These are phyloP conservation scores for Sthenelais limicola DNA, from an alignment of 2,888 invertebrate species.

Conservation along the genomic window DNA sequence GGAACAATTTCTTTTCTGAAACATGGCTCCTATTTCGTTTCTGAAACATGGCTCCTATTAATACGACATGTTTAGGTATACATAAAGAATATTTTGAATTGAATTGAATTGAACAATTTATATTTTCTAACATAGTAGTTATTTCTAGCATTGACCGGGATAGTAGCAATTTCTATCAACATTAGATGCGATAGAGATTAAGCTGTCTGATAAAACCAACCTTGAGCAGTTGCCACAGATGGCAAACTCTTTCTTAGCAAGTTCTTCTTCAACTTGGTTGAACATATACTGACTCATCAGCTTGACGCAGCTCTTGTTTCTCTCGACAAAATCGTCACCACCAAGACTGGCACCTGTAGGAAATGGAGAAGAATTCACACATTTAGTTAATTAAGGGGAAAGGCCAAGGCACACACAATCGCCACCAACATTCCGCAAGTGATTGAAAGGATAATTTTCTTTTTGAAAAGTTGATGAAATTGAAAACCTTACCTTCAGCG, in stretches of 20 bases:
- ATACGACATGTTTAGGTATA: too few species aligned
- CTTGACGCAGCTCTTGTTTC: constrained; percentile 41
- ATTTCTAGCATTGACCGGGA: too few species aligned
- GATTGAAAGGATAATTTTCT: not conserved
- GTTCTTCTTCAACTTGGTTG: constrained; percentile 36
- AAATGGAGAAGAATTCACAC: not conserved
- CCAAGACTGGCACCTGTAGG: constrained; percentile 8
- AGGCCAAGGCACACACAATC: not conserved
- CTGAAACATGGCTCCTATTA: too few species aligned
- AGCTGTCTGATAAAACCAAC: constrained; percentile 53
- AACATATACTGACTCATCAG: constrained; percentile 58
- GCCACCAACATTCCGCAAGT: not conserved
- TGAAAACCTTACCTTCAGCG: constrained; percentile 3
- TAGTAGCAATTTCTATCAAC: not conserved
- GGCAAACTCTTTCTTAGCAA: constrained; percentile 33
- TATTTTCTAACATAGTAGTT: too few species aligned
- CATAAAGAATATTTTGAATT: too few species aligned
- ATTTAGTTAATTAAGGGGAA: not conserved
- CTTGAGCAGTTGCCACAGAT: constrained; percentile 60
- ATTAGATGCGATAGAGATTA: not conserved
- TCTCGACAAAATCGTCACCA: not conserved
- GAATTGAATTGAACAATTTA: too few species aligned
- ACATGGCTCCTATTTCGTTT: too few species aligned
- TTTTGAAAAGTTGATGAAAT: not conserved
- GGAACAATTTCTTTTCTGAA: too few species aligned